These are phyloP conservation scores for Trichoplusia ni DNA, from an alignment of 1,140 invertebrate species.

Conservation along the genomic window DNA sequence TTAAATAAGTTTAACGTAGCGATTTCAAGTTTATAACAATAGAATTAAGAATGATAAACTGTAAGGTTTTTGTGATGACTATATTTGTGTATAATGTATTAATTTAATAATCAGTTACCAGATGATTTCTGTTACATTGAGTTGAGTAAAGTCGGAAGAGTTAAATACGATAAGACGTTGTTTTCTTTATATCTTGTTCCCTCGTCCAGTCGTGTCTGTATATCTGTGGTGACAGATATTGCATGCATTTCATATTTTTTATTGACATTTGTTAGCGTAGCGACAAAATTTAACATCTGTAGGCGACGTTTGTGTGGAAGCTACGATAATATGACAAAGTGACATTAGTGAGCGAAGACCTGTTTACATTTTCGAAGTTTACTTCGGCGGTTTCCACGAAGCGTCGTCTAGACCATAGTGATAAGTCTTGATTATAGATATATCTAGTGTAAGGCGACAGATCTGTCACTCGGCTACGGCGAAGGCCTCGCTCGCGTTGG, in stretches of 20 bases:
- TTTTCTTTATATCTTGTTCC: conserved; percentile 70
- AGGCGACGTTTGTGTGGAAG: conserved; percentile 43
- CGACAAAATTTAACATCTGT: conserved; percentile 62
- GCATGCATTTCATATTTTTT: conserved; percentile 51
- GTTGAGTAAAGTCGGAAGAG: conserved; percentile 73
- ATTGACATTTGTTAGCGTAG: conserved; percentile 65
- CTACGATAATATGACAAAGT: not conserved
- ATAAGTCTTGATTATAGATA: conserved; percentile 69
- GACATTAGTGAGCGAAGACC: not conserved
- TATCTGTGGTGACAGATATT: conserved; percentile 28
- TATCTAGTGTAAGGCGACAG: conserved; percentile 70
- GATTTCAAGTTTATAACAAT: conserved; percentile 72
- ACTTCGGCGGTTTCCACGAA: conserved; percentile 1
- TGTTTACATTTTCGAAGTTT: not conserved
- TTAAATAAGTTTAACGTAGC: conserved; percentile 72
- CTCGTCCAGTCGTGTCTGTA: conserved; percentile 32
- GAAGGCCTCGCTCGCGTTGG: conserved; percentile 60
- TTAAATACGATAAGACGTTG: conserved; percentile 71
- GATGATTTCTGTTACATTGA: conserved; percentile 70
- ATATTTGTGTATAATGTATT: conserved; percentile 70
- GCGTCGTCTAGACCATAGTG: conserved; percentile 39
- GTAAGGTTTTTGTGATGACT: conserved; percentile 70
- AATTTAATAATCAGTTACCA: conserved; percentile 76
- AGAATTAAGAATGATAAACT: conserved; percentile 57
- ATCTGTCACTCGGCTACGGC: conserved; percentile 69